phyloP scores from a whole-genome alignment of 2,888 invertebrate genomes.

The Auanema freiburgensis region DNA sequence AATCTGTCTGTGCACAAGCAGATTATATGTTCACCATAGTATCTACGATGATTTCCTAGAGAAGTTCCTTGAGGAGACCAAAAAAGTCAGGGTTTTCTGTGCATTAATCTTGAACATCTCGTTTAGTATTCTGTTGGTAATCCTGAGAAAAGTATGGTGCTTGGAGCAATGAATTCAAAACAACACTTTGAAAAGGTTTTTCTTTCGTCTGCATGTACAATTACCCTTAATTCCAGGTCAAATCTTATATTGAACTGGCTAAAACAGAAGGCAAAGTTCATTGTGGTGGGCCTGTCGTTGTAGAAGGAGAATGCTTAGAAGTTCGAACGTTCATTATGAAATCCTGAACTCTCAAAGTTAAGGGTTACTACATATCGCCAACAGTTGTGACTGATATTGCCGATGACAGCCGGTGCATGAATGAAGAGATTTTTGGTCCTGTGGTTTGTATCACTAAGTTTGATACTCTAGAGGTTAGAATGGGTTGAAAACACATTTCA shows the following conservation, averaged over 20 bases:
- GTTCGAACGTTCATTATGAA: constrained; percentile 40
- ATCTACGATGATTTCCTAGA: constrained; percentile 67
- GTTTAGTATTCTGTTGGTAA: constrained; percentile 49
- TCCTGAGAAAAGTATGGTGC: constrained; percentile 41
- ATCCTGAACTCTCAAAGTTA: constrained; percentile 3
- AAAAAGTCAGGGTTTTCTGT: constrained; percentile 31
- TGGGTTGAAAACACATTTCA: background rate
- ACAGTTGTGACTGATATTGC: constrained; percentile 67
- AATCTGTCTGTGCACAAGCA: constrained; percentile 70
- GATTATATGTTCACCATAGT: constrained; percentile 69
- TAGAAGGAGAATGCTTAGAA: constrained; percentile 64
- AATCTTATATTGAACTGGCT: constrained; percentile 63
- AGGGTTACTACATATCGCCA: constrained; percentile 69
- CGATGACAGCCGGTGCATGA: constrained; percentile 67
- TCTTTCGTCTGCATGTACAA: background rate
- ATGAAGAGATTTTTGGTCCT: constrained; percentile 71
- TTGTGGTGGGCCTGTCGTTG: constrained; percentile 65
- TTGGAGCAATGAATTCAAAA: constrained; percentile 68
- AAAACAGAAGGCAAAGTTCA: constrained; percentile 65
- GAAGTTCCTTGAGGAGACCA: constrained; percentile 60
- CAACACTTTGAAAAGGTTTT: constrained; percentile 68
- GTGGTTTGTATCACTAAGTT: constrained; percentile 67
- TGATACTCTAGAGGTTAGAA: constrained; percentile 48
- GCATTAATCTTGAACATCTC: background rate
- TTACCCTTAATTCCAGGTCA: constrained; percentile 30